phyloP scores from a whole-genome alignment of 2,888 invertebrate species.

The Ectemnius cavifrons region DNA sequence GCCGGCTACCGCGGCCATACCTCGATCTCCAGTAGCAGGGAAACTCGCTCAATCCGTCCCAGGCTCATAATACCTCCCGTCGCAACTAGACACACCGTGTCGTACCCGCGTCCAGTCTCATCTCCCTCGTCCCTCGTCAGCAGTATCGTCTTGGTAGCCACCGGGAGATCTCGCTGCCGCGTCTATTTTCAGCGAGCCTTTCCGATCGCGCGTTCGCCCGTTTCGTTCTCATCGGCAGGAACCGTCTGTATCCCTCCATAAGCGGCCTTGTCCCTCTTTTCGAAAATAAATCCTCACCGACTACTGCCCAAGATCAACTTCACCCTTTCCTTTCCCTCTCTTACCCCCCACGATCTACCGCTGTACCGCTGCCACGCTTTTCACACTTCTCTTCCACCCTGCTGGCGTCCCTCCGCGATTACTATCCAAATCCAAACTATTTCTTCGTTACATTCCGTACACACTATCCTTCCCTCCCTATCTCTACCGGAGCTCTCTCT shows the following conservation, averaged over 20 bases:
- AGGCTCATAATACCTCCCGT: slow-evolving; percentile 53
- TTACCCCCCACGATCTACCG: too few species aligned
- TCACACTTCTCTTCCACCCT: too few species aligned
- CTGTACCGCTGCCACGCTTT: neutral
- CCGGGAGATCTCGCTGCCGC: slow-evolving; percentile 1
- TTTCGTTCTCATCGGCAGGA: slow-evolving; percentile 39
- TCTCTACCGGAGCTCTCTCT: too few species aligned
- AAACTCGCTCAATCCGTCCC: slow-evolving; percentile 36
- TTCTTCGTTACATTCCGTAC: too few species aligned
- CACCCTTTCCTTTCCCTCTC: slow-evolving; percentile 6
- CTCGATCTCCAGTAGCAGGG: slow-evolving; percentile 62
- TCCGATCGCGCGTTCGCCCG: slow-evolving; percentile 33
- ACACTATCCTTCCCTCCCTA: too few species aligned
- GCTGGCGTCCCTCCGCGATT: too few species aligned
- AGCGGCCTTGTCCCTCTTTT: slow-evolving; percentile 50
- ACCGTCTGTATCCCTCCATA: slow-evolving; percentile 45
- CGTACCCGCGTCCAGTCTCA: slow-evolving; percentile 37
- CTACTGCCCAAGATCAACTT: slow-evolving; percentile 31
- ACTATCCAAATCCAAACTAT: too few species aligned
- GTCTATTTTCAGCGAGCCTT: slow-evolving; percentile 40
- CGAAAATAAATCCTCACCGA: slow-evolving; percentile 39
- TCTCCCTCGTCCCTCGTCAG: slow-evolving; percentile 11
- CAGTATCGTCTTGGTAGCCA: neutral
- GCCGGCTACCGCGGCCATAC: slow-evolving; percentile 77
- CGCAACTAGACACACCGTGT: slow-evolving; percentile 31